phyloP scores from a whole-genome alignment of 2,113 vertebrate species.

The Chaetorhynchus papuensis region DNA sequence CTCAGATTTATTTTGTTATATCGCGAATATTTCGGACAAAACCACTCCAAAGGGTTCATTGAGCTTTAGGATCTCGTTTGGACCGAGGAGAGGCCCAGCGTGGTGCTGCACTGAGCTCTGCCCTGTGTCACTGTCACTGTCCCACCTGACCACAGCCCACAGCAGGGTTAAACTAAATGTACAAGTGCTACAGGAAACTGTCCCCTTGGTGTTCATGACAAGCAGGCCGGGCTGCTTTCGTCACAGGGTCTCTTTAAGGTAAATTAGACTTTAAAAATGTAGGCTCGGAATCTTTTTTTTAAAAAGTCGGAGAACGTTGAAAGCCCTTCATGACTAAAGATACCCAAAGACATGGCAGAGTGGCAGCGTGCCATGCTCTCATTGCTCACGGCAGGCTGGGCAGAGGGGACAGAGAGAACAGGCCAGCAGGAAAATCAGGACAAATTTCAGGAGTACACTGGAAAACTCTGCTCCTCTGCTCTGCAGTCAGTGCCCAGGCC shows the following conservation, averaged over 20 bases:
- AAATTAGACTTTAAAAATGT: constrained; percentile 7
- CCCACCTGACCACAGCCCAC: background rate
- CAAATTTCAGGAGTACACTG: background rate
- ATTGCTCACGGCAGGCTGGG: constrained; percentile 3
- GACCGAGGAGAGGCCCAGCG: background rate
- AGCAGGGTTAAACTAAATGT: background rate
- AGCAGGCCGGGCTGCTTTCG: background rate
- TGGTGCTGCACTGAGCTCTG: background rate
- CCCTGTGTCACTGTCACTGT: fast-evolving
- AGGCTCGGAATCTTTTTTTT: background rate
- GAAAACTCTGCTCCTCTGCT: background rate
- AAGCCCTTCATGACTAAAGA: constrained; percentile 10
- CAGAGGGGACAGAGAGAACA: background rate
- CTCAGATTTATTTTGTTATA: background rate
- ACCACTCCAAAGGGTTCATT: background rate
- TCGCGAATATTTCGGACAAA: background rate
- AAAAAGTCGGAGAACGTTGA: background rate
- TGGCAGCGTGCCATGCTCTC: constrained; percentile 4
- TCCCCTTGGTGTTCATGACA: background rate
- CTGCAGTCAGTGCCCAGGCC: background rate
- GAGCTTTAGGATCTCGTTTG: background rate
- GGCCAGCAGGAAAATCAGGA: constrained; percentile 16
- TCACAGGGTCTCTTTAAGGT: background rate
- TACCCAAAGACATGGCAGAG: constrained; percentile 2
- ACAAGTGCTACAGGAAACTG: background rate